A percentile compares a stretch with the other conserved stretches of the same genome.
phyloP scores from a whole-genome alignment of 2,888 invertebrate genomes.

The Drosophila greeni region DNA sequence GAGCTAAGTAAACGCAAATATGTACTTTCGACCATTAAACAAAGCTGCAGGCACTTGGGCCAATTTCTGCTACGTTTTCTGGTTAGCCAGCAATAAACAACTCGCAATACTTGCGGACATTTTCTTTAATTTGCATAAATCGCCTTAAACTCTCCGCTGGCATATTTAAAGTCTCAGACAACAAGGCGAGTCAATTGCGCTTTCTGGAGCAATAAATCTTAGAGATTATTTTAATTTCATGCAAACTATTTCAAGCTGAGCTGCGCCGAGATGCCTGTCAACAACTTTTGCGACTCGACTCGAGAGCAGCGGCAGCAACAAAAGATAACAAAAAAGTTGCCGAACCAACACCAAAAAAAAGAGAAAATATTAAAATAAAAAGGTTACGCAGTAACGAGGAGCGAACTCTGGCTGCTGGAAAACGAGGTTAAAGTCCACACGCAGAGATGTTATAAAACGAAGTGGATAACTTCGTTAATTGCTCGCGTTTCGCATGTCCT shows the following conservation, averaged over 20 bases:
- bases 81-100: constrained; percentile 24
- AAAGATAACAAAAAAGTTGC: constrained; percentile 61
- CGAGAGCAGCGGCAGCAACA: constrained; percentile 43
- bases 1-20: constrained; percentile 53
- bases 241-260: constrained; percentile 64
- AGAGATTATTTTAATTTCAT: constrained; percentile 72
- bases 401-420: constrained; percentile 21
- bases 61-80: constrained; percentile 47
- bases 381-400: constrained; percentile 19
- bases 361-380: constrained; percentile 27
- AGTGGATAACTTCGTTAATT: constrained; percentile 32
- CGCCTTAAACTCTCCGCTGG: constrained; percentile 17
- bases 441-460: constrained; percentile 29
- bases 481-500: constrained; percentile 1
- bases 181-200: constrained; percentile 38
- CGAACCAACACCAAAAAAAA: constrained; percentile 41
- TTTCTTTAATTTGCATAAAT: constrained; percentile 34
- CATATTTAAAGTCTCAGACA: constrained; percentile 37
- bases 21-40: constrained; percentile 53
- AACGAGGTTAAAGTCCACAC: constrained; percentile 67
- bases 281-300: constrained; percentile 64
- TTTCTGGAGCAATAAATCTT: constrained; percentile 62
- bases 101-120: constrained; percentile 21
- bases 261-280: constrained; percentile 62
- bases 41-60: constrained; percentile 48